Evolutionary conservation across 2,797 vertebrate genomes (phyloP).

Genomic region (Podargus strigoides): DNA sequence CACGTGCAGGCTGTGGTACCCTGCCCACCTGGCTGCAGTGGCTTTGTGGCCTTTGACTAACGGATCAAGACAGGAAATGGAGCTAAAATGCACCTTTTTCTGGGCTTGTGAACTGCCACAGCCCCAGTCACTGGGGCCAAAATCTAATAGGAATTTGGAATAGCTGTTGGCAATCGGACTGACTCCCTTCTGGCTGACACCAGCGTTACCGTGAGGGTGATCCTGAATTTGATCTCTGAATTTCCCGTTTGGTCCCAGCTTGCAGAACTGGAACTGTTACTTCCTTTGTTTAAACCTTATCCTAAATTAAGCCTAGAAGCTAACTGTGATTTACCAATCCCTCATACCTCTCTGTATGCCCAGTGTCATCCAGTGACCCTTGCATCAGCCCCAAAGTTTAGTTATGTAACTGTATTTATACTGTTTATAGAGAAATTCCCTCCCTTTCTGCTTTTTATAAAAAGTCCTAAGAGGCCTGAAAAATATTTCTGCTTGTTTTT

Average conservation of each 20-base stretch:
- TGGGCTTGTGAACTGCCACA: no score
- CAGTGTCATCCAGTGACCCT: not conserved
- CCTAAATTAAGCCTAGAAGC: not conserved
- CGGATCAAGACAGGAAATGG: not conserved
- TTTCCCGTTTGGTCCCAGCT: not conserved
- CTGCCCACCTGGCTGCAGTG: not conserved
- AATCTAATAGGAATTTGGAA: not conserved
- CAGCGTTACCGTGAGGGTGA: not conserved
- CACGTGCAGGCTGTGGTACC: not conserved
- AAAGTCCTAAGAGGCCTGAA: not conserved
- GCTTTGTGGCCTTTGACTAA: not conserved
- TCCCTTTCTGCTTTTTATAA: not conserved
- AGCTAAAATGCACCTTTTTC: not conserved
- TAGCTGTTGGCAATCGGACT: not conserved
- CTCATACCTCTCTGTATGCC: not conserved
- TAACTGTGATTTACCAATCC: not conserved
- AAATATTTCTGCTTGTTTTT: not conserved
- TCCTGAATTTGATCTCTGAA: not conserved
- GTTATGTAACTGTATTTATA: not conserved
- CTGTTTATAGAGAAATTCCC: not conserved
- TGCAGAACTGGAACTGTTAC: not conserved
- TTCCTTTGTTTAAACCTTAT: not conserved
- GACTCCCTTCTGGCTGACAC: not conserved
- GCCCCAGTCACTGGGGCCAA: not conserved
- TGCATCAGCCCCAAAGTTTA: not conserved